Evolutionary conservation across 2,888 invertebrate genomes (phyloP).

Genomic region (Orchestes rusci): DNA sequence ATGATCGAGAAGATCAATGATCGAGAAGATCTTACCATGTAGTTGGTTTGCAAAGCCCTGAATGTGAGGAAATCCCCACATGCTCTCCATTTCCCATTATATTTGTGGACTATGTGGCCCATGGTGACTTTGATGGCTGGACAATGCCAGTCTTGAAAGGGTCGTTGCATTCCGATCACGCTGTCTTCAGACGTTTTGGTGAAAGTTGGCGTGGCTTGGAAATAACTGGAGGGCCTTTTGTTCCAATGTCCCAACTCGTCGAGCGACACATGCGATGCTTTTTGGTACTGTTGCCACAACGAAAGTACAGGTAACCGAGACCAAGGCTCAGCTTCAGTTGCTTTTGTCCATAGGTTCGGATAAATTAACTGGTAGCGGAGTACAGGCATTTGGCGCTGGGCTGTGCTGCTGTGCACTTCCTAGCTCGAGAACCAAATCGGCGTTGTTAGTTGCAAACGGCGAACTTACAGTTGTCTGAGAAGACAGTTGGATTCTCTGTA

Average conservation of each 20-base stretch:
- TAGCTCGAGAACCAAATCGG: neutral
- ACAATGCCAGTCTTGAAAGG: neutral
- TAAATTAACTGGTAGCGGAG: neutral
- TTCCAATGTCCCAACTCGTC: neutral
- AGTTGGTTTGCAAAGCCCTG: too few relatives aligned
- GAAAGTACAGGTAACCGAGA: neutral
- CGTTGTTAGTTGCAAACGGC: neutral
- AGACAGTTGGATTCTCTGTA: neutral
- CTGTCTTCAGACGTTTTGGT: neutral
- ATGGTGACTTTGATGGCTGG: conserved; percentile 1
- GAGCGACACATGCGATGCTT: neutral
- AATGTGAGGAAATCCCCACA: neutral
- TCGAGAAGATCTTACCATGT: too few relatives aligned
- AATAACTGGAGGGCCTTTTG: neutral
- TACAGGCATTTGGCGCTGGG: neutral
- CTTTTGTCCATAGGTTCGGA: conserved; percentile 1
- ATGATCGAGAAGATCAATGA: too few relatives aligned
- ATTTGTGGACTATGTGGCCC: conserved; percentile 1
- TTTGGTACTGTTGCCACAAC: neutral
- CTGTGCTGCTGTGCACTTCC: neutral
- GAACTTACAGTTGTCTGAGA: neutral
- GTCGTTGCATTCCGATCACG: neutral
- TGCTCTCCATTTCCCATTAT: neutral
- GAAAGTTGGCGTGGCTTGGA: neutral
- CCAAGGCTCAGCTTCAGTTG: conserved; percentile 1